These are phyloP conservation scores for Drosophila monieri DNA, from an alignment of 2,888 invertebrate genomes.

Conservation along the genomic window DNA sequence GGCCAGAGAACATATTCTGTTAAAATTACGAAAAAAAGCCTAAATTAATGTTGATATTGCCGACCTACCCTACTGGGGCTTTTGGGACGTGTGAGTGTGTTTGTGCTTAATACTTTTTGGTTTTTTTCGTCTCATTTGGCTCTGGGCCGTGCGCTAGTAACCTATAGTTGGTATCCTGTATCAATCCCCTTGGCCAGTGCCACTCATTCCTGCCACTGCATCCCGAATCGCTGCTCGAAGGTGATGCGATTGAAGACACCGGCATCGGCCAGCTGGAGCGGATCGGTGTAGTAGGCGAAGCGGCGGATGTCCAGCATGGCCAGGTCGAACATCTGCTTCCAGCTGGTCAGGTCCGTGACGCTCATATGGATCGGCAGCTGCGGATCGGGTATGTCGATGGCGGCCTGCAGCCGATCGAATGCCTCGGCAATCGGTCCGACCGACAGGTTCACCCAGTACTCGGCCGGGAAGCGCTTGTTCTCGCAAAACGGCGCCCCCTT, in stretches of 20 bases:
- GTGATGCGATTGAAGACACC: conserved; percentile 75
- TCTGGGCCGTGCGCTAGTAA: conserved; percentile 1
- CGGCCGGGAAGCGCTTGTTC: conserved; percentile 81
- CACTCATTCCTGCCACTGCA: conserved; percentile 72
- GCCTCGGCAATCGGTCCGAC: conserved; percentile 79
- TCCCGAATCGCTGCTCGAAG: conserved; percentile 73
- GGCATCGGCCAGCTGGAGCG: conserved; percentile 74
- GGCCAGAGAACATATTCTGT: neutral
- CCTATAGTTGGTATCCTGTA: neutral
- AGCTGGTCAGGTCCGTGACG: conserved; percentile 77
- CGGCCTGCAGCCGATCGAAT: conserved; percentile 74
- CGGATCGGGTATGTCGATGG: conserved; percentile 79
- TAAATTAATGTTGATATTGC: neutral
- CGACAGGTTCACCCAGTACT: conserved; percentile 81
- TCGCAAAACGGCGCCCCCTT: conserved; percentile 80
- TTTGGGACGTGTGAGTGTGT: conserved; percentile 7
- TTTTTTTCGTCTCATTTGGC: neutral
- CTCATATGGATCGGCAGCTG: conserved; percentile 80
- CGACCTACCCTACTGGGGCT: conserved; percentile 7
- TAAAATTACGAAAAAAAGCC: neutral
- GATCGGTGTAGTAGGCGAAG: conserved; percentile 76
- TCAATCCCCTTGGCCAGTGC: neutral
- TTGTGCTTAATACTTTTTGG: conserved; percentile 1
- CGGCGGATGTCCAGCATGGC: conserved; percentile 77
- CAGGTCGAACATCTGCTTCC: conserved; percentile 80